Conservation (phyloP, 2,888 invertebrate species). For the Teinopalpus imperialis region DNA sequence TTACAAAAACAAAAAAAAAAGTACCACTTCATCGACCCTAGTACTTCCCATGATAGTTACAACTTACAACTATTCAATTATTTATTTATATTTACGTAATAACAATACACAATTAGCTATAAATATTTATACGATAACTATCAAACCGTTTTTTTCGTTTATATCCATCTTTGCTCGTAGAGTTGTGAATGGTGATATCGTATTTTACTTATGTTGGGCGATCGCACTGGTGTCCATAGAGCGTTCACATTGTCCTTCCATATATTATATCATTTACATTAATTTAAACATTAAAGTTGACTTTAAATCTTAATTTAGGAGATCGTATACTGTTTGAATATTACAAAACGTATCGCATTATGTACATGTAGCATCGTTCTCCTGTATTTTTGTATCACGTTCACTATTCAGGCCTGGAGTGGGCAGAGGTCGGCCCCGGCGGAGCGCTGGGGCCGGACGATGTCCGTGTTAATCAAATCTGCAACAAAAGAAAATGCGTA, state of each 20-base stretch:
- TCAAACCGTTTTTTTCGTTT: constrained; percentile 77
- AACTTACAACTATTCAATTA: constrained; percentile 80
- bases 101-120: constrained; percentile 83
- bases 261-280: constrained; percentile 58
- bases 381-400: constrained; percentile 65
- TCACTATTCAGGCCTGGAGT: constrained; percentile 20
- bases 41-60: constrained; percentile 74
- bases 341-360: constrained; percentile 79
- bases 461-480: constrained; percentile 73
- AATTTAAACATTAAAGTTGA: constrained; percentile 79
- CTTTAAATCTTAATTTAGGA: constrained; percentile 82
- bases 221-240: constrained; percentile 62
- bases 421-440: constrained; percentile 23
- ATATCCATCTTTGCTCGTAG: constrained; percentile 67
- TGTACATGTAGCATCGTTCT: constrained; percentile 79
- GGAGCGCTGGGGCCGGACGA: constrained; percentile 48
- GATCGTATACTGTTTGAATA: constrained; percentile 83
- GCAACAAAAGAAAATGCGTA: constrained; percentile 45
- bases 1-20: constrained; percentile 48
- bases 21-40: constrained; percentile 55
- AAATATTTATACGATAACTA: constrained; percentile 82
- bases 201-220: constrained; percentile 54
- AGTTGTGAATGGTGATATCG: constrained; percentile 63
- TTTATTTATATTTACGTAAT: constrained; percentile 81
- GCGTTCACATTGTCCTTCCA: constrained; percentile 69